Percentiles rank a stretch among this genome's conserved stretches.
Conservation (phyloP, 2,113 vertebrate species). For the Naja naja region DNA sequence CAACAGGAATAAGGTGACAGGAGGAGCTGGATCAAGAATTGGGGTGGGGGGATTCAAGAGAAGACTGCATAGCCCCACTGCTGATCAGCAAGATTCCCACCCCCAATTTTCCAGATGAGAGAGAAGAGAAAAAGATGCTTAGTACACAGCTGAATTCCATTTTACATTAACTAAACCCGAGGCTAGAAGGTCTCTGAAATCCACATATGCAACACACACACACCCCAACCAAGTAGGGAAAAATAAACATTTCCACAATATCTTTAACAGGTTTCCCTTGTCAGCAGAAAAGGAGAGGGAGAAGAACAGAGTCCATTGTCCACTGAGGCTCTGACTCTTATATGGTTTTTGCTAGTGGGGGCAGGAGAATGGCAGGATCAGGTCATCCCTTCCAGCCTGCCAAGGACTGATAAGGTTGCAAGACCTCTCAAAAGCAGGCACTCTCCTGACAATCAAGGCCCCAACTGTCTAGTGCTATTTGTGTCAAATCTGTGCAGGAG, state of each 20-base stretch:
- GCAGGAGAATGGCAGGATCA: not conserved
- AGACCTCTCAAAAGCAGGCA: not conserved
- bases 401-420: not conserved
- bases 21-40: not conserved
- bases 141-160: not conserved
- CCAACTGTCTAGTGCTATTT: not conserved
- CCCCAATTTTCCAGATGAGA: not conserved
- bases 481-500: constrained; percentile 21
- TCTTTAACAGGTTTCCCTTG: not conserved
- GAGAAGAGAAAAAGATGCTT: not conserved
- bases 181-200: not conserved
- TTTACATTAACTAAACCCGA: not conserved
- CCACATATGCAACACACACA: not conserved
- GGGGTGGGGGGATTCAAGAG: not conserved
- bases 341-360: not conserved
- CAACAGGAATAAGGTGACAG: not conserved
- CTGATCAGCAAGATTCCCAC: not conserved
- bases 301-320: no score
- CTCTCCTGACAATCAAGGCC: not conserved
- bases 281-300: not conserved
- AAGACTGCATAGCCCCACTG: not conserved
- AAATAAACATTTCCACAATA: not conserved
- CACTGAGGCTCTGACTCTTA: not conserved
- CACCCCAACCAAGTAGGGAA: not conserved
- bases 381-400: not conserved